Conservation (phyloP, 2,888 invertebrate species). For the Spatulosminthurus flaviceps region DNA sequence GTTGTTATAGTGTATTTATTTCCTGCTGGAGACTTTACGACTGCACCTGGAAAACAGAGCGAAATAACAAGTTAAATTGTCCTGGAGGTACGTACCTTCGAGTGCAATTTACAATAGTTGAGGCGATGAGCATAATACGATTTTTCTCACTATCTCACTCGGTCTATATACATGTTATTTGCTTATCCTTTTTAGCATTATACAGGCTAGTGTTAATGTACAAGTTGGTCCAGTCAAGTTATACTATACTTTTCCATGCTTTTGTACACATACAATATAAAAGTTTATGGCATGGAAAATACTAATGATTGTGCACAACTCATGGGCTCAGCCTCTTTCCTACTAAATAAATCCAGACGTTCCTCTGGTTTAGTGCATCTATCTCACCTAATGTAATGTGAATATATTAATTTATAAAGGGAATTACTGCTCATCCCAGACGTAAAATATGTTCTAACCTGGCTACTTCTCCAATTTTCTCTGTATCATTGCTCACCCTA, state of each 20-base stretch:
- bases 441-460: neutral
- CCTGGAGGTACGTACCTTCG: slow-evolving; percentile 31
- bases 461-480: neutral
- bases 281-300: too few relatives aligned
- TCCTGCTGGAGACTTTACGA: slow-evolving; percentile 6
- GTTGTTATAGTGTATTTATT: neutral
- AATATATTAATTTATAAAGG: slow-evolving; percentile 28
- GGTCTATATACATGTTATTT: too few relatives aligned
- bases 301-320: too few relatives aligned
- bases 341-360: neutral
- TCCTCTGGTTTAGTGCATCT: neutral
- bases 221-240: too few relatives aligned
- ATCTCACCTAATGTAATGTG: slow-evolving; percentile 1
- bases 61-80: slow-evolving; percentile 36
- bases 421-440: neutral
- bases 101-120: slow-evolving; percentile 28
- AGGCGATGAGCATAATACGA: neutral
- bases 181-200: too few relatives aligned
- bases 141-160: neutral
- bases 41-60: slow-evolving; percentile 30
- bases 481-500: neutral
- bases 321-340: too few relatives aligned
- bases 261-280: neutral
- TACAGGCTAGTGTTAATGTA: too few relatives aligned
- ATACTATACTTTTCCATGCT: too few relatives aligned